Evolutionary conservation across 2,797 vertebrate species (phyloP).

Genomic region (Cyprinella venusta): DNA sequence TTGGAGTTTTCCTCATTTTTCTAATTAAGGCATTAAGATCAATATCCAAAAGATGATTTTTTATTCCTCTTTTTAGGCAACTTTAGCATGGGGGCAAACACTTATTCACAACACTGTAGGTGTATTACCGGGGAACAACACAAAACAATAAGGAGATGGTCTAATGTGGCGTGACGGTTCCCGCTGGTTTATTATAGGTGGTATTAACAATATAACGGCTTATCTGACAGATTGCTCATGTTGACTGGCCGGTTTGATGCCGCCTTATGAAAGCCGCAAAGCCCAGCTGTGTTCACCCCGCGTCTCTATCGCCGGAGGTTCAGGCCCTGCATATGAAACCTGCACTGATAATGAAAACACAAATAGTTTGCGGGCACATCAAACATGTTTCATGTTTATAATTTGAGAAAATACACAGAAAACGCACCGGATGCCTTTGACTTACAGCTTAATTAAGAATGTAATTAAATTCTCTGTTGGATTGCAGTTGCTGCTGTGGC

Average conservation of each 20-base stretch:
- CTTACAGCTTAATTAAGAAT: constrained; percentile 46
- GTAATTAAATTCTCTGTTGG: constrained; percentile 48
- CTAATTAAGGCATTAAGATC: no score
- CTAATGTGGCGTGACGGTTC: constrained; percentile 5
- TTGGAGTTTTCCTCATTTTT: no score
- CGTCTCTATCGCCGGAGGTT: background rate
- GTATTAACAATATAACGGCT: constrained; percentile 39
- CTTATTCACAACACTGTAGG: no score
- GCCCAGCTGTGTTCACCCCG: constrained; percentile 29
- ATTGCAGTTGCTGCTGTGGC: constrained; percentile 9
- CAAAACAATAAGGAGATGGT: constrained; percentile 6
- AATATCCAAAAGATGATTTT: no score
- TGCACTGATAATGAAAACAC: constrained; percentile 34
- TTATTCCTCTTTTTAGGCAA: no score
- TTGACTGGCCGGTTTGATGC: constrained; percentile 17
- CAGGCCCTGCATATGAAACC: constrained; percentile 24
- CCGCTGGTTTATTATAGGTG: constrained; percentile 22
- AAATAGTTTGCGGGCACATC: constrained; percentile 40
- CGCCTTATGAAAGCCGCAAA: constrained; percentile 18
- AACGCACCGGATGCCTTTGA: constrained; percentile 28
- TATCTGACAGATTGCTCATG: constrained; percentile 43
- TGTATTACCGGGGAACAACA: constrained; percentile 20
- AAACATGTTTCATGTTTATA: background rate
- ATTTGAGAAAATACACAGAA: constrained; percentile 3
- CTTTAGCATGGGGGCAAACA: no score